Evolutionary conservation across 1,140 invertebrate genomes (phyloP), one percentile per base, ranked within the genome.

Genomic region (Thaumatotibia leucotreta): DNA sequence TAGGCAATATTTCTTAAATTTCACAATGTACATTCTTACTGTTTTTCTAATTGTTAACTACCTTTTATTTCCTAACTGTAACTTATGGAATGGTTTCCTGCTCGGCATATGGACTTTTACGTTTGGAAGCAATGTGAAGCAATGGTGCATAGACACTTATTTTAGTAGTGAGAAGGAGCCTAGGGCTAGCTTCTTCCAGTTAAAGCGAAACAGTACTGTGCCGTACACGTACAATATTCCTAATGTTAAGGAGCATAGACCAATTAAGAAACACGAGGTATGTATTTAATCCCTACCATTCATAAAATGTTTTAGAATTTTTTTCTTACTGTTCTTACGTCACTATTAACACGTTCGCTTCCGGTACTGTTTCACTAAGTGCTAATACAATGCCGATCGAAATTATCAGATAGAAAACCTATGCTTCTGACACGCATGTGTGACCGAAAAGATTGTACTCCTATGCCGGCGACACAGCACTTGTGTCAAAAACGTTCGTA

Each of bases 181-280:
- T 0, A 76, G 74, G 17, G 49, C 64, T 9, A 76, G 68, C 17
- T 79, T 75, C 31, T 79, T 81, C 58, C 80, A 85, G 32, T 58
- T 86, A 45, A 84, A 83, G 31, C 69, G 74, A 1, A 85, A 66
- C 24, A 83, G 65, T 63, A 54, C 71, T 2, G 66, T 70, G 14
- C 80, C 84, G 5, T 50, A 79, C 58, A 67, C 75, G 1, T 91
- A 89, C 24, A 89, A 80, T 4, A 88, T 91, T 77, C 87, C 88
- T 2, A 83, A 84, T 2, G 82, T 91, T 3, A 89, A 91, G 63
- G 88, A 91, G 73, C 82, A 91, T 63, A 86, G 68, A 31, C 88
- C 88, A 17, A 61, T 93, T 39, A 91, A 91, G 61, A 93, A 93
- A 81, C 92, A 92, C 82, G 92, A 92, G 87, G 92, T 92, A 79